Conservation (phyloP, 2,888 invertebrate species). For the Drosophila rubida region DNA sequence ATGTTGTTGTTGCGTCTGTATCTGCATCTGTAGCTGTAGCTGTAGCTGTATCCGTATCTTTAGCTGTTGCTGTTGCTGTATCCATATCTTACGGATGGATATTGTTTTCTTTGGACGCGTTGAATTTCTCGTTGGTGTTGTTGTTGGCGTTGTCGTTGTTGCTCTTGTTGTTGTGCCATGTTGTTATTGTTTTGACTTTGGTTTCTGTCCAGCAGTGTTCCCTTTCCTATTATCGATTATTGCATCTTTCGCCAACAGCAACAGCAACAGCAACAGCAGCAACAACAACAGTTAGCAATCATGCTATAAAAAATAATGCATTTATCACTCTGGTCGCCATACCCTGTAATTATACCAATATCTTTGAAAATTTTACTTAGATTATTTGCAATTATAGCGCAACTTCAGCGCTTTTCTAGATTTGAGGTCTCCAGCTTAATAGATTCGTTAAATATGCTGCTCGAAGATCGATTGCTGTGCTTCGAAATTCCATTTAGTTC, state of each 20-base stretch:
- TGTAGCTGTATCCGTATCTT: slow-evolving; percentile 27
- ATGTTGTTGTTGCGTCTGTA: slow-evolving; percentile 49
- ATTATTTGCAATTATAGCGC: too few species aligned
- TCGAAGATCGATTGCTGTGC: too few species aligned
- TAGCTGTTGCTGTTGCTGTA: slow-evolving; percentile 35
- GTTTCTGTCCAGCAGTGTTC: slow-evolving; percentile 39
- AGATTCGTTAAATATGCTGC: too few species aligned
- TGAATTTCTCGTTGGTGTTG: slow-evolving; percentile 57
- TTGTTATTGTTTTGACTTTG: slow-evolving; percentile 48
- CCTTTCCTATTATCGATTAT: slow-evolving; percentile 72
- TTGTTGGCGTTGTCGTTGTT: too few species aligned
- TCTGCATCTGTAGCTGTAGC: slow-evolving; percentile 28
- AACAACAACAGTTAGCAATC: slow-evolving; percentile 11
- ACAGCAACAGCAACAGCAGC: slow-evolving; percentile 21
- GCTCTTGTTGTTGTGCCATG: background rate
- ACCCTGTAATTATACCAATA: background rate
- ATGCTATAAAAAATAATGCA: slow-evolving; percentile 1
- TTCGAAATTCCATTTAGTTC: too few species aligned
- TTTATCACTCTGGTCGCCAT: slow-evolving; percentile 5
- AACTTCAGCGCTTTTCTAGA: too few species aligned
- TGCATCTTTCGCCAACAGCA: slow-evolving; percentile 59
- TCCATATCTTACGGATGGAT: slow-evolving; percentile 40
- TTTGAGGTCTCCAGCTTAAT: too few species aligned
- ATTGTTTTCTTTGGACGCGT: slow-evolving; percentile 62
- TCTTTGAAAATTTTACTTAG: too few species aligned